Percentiles rank a stretch among this genome's conserved stretches.
Evolutionary conservation across 2,888 invertebrate genomes (phyloP).

Genomic region (Stenurella melanura): DNA sequence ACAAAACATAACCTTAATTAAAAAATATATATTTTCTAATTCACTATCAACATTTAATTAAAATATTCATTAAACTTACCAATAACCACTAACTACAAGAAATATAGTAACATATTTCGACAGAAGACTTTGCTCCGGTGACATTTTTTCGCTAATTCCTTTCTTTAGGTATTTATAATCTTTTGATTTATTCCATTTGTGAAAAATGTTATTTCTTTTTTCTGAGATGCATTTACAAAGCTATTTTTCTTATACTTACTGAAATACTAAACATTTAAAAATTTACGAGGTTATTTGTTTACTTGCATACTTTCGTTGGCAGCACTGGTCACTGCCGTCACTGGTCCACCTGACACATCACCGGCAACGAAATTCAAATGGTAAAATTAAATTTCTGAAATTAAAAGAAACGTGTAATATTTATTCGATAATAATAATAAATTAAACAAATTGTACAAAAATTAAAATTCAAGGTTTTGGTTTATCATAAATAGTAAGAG

Average conservation of each 20-base stretch:
- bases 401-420: background rate
- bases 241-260: background rate
- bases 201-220: background rate
- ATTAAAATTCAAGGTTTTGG: conserved; percentile 62
- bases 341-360: background rate
- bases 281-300: background rate
- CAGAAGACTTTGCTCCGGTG: conserved; percentile 66
- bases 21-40: conserved; percentile 34
- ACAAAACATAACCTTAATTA: background rate
- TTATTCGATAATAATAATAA: background rate
- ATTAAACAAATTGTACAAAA: background rate
- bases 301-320: conserved; percentile 10
- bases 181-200: background rate
- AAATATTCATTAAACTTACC: conserved; percentile 75
- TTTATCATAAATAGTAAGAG: conserved; percentile 71
- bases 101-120: conserved; percentile 84
- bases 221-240: background rate
- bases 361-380: background rate
- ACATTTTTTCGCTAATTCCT: conserved; percentile 30
- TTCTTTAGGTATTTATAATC: background rate
- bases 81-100: conserved; percentile 84
- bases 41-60: background rate
- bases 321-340: background rate
- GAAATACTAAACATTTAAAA: background rate
- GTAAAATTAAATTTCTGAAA: background rate